Percentiles rank a stretch among this genome's conserved stretches.
Conservation (phyloP, 1,140 invertebrate species). For the Heliothis virescens region DNA sequence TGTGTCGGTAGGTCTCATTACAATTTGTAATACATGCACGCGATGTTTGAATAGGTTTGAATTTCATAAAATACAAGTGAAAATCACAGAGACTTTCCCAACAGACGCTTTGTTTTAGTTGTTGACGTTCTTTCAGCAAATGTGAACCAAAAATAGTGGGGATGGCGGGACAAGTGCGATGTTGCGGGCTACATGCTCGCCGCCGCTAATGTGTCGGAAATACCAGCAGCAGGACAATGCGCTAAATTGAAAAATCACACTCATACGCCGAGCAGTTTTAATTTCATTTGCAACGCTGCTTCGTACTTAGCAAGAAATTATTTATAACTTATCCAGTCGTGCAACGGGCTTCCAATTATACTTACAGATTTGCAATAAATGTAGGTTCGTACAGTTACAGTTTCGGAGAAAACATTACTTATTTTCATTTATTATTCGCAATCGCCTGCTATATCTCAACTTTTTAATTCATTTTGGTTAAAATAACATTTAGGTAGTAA, state of each 20-base stretch:
- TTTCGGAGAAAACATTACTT: no score
- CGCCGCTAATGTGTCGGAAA: slow-evolving; percentile 52
- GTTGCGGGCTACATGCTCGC: slow-evolving; percentile 44
- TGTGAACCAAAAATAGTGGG: slow-evolving; percentile 43
- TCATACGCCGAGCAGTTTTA: slow-evolving; percentile 6
- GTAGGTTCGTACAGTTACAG: no score
- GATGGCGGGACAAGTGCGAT: slow-evolving; percentile 43
- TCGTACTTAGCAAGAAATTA: background rate
- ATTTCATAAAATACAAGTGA: slow-evolving; percentile 11
- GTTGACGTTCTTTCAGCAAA: slow-evolving; percentile 52
- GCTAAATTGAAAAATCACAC: slow-evolving; percentile 38
- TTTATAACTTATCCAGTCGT: background rate
- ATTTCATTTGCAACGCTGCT: background rate
- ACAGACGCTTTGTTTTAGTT: slow-evolving; percentile 42
- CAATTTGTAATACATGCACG: slow-evolving; percentile 35
- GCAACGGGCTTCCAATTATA: background rate
- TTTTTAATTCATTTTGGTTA: no score
- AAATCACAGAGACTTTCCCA: slow-evolving; percentile 37
- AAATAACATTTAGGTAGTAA: background rate
- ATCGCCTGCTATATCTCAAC: no score
- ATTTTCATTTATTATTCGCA: no score
- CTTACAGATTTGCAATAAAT: background rate
- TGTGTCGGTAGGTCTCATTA: slow-evolving; percentile 42
- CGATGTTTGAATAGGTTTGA: slow-evolving; percentile 20
- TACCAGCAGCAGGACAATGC: slow-evolving; percentile 45